phyloP scores from a whole-genome alignment of 2,797 vertebrate species.

The Gobionotothen gibberifrons region DNA sequence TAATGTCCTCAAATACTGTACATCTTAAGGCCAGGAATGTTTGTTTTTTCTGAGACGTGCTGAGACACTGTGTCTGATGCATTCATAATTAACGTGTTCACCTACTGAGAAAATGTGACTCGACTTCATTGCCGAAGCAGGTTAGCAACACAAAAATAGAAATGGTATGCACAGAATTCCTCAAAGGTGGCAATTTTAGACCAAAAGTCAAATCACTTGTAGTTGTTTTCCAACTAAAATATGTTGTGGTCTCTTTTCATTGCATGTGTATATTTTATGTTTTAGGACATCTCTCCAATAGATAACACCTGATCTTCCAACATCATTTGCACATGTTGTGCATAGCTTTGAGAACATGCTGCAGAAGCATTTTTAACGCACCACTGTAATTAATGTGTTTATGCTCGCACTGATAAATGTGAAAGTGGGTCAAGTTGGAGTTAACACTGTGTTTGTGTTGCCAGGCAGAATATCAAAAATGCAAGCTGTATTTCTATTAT shows the following conservation, averaged over 20 bases:
- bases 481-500: slow-evolving; percentile 43
- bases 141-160: slow-evolving; percentile 38
- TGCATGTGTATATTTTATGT: not conserved
- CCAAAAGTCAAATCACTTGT: not conserved
- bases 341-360: slow-evolving; percentile 3
- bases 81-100: slow-evolving; percentile 73
- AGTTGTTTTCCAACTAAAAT: not conserved
- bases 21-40: slow-evolving; percentile 5
- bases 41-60: slow-evolving; percentile 4
- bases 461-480: slow-evolving; percentile 61
- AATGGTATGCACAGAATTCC: slow-evolving; percentile 7
- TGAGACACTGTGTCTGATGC: slow-evolving; percentile 45
- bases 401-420: slow-evolving; percentile 40
- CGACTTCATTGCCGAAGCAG: slow-evolving; percentile 12
- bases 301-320: not conserved
- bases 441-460: slow-evolving; percentile 52
- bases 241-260: not conserved
- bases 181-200: not conserved
- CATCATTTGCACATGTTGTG: not conserved
- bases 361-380: slow-evolving; percentile 16
- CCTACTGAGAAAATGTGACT: slow-evolving; percentile 61
- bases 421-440: slow-evolving; percentile 52
- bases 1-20: slow-evolving; percentile 14
- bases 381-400: slow-evolving; percentile 32
- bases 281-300: not conserved